phyloP scores from a whole-genome alignment of 2,888 invertebrate species.

The Leucophenga montana region DNA sequence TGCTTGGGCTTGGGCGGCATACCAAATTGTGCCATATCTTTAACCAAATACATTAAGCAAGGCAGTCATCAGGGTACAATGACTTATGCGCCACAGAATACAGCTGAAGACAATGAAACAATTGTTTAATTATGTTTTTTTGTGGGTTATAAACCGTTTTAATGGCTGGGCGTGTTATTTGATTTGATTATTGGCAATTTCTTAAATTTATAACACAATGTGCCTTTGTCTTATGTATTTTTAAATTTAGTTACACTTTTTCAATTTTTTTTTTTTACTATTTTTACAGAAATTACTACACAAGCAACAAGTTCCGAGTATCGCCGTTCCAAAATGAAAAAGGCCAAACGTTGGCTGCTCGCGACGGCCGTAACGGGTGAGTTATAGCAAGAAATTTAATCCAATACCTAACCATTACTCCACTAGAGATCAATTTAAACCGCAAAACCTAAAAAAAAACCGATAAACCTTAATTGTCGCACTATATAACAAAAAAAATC shows the following conservation, averaged over 20 bases:
- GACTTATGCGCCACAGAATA: too few relatives aligned
- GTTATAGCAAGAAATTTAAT: constrained; percentile 42
- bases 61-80: too few relatives aligned
- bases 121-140: not conserved
- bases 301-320: not conserved
- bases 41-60: too few relatives aligned
- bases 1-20: not conserved
- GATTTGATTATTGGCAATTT: constrained; percentile 38
- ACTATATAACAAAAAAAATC: not conserved
- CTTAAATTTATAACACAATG: constrained; percentile 36
- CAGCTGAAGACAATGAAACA: too few relatives aligned
- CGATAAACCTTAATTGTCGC: not conserved
- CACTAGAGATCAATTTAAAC: not conserved
- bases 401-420: not conserved
- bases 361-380: constrained; percentile 75
- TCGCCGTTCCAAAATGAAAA: constrained; percentile 71
- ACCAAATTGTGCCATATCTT: not conserved
- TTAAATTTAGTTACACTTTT: constrained; percentile 30
- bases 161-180: constrained; percentile 8
- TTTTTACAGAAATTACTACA: not conserved
- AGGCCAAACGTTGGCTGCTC: constrained; percentile 75
- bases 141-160: not conserved
- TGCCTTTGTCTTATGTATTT: not conserved
- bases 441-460: not conserved
- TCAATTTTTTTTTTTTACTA: too few relatives aligned